phyloP scores from a whole-genome alignment of 2,113 vertebrate species.

The Sinocyclocheilus rhinocerous region DNA sequence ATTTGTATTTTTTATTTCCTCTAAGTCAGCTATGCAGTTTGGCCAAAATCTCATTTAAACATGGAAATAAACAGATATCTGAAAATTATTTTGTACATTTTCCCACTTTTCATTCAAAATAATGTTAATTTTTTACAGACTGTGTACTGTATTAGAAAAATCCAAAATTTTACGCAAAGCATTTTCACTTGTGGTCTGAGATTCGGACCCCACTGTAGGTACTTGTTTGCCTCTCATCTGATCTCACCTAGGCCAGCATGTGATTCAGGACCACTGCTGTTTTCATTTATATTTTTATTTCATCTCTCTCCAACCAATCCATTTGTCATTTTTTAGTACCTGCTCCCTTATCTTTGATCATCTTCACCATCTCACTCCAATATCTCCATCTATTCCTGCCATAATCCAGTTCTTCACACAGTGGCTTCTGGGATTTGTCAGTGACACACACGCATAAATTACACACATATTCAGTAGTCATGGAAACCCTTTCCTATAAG shows the following conservation, averaged over 20 bases:
- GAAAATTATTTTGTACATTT: no score
- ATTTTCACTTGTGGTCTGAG: neutral
- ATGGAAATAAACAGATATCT: neutral
- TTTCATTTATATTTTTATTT: neutral
- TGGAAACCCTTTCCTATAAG: constrained; percentile 58
- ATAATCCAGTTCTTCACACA: constrained; percentile 23
- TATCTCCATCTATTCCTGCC: constrained; percentile 41
- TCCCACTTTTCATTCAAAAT: neutral
- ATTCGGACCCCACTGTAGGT: neutral
- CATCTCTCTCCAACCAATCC: neutral
- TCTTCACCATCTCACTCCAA: neutral
- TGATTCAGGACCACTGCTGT: neutral
- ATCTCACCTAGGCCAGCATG: neutral
- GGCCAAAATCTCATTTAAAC: neutral
- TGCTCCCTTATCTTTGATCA: neutral
- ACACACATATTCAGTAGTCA: constrained; percentile 51
- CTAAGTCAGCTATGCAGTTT: neutral
- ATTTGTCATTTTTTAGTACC: neutral
- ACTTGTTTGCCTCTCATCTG: neutral
- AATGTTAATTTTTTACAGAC: no score
- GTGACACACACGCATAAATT: constrained; percentile 17
- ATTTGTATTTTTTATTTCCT: neutral
- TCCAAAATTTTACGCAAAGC: neutral
- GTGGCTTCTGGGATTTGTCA: neutral
- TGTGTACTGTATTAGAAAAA: neutral